phyloP scores from a whole-genome alignment of 2,113 vertebrate species.

The Scophthalmus maximus region DNA sequence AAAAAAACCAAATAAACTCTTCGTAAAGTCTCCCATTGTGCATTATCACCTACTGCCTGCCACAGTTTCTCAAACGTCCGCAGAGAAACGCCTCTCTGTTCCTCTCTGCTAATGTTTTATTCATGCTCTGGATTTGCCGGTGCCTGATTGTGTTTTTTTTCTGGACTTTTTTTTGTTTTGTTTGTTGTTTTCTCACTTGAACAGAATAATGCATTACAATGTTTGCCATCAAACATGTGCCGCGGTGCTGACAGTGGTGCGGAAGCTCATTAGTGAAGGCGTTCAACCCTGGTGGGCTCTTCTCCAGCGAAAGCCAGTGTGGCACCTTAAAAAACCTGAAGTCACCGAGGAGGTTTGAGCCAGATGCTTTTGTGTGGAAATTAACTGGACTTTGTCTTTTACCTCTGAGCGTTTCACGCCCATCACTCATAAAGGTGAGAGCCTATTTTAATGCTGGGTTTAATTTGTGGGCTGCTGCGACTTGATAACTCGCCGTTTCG shows the following conservation, averaged over 20 bases:
- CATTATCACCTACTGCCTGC: conserved; percentile 45
- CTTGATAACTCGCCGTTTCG: conserved; percentile 33
- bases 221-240: conserved; percentile 62
- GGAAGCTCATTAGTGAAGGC: conserved; percentile 70
- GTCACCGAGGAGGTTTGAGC: conserved; percentile 37
- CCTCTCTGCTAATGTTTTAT: conserved; percentile 66
- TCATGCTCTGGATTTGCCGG: conserved; percentile 51
- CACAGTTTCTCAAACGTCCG: conserved; percentile 41
- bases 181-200: conserved; percentile 67
- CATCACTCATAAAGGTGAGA: conserved; percentile 13
- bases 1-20: conserved; percentile 52
- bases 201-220: conserved; percentile 69
- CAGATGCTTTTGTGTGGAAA: conserved; percentile 44
- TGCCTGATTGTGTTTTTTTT: conserved; percentile 50
- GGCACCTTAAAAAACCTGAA: conserved; percentile 48
- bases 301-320: conserved; percentile 47
- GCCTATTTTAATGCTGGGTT: conserved; percentile 17
- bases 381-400: conserved; percentile 26
- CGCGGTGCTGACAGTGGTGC: conserved; percentile 40
- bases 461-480: conserved; percentile 47
- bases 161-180: conserved; percentile 29
- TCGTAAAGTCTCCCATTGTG: conserved; percentile 45
- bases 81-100: conserved; percentile 31
- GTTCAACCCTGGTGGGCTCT: conserved; percentile 45
- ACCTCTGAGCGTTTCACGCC: neutral